These are phyloP conservation scores for Megaceryle maxima DNA, from an alignment of 2,113 vertebrate species.

Conservation along the genomic window DNA sequence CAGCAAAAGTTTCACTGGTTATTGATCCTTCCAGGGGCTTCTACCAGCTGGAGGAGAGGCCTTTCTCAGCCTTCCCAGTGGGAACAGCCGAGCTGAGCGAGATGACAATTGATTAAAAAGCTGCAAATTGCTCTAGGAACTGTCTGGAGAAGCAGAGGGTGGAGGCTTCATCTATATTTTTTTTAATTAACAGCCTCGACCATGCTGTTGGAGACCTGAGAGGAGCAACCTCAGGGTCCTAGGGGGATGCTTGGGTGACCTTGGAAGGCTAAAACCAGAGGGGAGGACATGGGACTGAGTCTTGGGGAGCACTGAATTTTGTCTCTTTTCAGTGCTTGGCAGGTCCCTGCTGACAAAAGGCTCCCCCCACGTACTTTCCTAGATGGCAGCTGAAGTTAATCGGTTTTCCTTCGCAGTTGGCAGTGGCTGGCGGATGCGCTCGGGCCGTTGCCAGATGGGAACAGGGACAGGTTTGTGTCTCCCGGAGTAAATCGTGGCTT, in stretches of 20 bases:
- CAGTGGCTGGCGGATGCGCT: not conserved
- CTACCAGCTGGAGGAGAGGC: not conserved
- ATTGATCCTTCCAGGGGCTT: not conserved
- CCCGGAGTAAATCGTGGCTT: not conserved
- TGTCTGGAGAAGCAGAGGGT: not conserved
- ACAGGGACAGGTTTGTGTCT: not conserved
- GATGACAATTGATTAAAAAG: not conserved
- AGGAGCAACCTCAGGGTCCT: rapidly evolving
- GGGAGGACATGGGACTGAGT: rapidly evolving
- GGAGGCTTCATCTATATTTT: not conserved
- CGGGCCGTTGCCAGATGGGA: not conserved
- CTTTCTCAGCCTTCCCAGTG: not conserved
- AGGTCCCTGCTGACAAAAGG: rapidly evolving
- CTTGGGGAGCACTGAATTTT: rapidly evolving
- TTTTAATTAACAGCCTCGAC: too few relatives aligned
- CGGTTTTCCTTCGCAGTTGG: not conserved
- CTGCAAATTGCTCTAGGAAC: not conserved
- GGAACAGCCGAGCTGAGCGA: not conserved
- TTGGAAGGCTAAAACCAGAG: not conserved
- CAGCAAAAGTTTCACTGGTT: not conserved
- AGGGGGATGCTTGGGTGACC: rapidly evolving
- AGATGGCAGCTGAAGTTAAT: not conserved
- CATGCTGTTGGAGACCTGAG: rapidly evolving
- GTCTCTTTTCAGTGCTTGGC: too few relatives aligned
- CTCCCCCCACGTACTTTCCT: rapidly evolving